A percentile compares a stretch with the other conserved stretches of the same genome.
Evolutionary conservation across 2,113 vertebrate genomes (phyloP).

Genomic region (Channa maculata): DNA sequence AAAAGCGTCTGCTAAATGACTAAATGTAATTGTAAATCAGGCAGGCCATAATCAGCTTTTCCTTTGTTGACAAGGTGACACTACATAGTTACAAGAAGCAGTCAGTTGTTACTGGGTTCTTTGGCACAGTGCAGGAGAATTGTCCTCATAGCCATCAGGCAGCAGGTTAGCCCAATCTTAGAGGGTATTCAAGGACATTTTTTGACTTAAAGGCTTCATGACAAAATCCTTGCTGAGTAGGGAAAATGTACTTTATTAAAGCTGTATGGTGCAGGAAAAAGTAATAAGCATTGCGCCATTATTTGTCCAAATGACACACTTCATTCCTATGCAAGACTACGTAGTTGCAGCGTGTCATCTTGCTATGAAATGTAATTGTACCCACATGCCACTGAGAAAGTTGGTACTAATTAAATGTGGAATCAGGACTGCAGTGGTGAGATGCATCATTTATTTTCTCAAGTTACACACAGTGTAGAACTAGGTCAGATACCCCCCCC

Average conservation of each 20-base stretch:
- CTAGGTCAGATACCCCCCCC: no score
- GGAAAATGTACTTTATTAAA: neutral
- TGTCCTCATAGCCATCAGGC: slow-evolving; percentile 25
- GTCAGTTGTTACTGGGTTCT: slow-evolving; percentile 3
- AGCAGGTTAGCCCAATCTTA: slow-evolving; percentile 38
- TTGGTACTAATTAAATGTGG: slow-evolving; percentile 5
- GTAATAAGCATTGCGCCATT: neutral
- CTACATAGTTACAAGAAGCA: slow-evolving; percentile 6
- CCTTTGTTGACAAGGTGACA: slow-evolving; percentile 5
- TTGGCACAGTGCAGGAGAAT: slow-evolving; percentile 13
- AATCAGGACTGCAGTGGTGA: slow-evolving; percentile 14
- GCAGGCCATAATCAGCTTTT: slow-evolving; percentile 13
- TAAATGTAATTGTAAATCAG: neutral
- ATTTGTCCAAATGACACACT: slow-evolving; percentile 1
- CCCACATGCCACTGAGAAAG: slow-evolving; percentile 1
- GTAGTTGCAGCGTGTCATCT: neutral
- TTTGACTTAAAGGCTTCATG: slow-evolving; percentile 17
- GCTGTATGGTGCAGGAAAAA: neutral
- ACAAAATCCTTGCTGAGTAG: slow-evolving; percentile 2
- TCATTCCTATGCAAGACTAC: neutral
- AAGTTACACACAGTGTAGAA: no score
- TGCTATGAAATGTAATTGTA: neutral
- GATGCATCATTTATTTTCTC: slow-evolving; percentile 28
- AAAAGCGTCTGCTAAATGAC: no score
- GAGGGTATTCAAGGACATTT: slow-evolving; percentile 2